A percentile compares a stretch with the other conserved stretches of the same genome.
These are phyloP conservation scores for Cossypha heuglini DNA, from an alignment of 2,797 vertebrate species.

Conservation along the genomic window DNA sequence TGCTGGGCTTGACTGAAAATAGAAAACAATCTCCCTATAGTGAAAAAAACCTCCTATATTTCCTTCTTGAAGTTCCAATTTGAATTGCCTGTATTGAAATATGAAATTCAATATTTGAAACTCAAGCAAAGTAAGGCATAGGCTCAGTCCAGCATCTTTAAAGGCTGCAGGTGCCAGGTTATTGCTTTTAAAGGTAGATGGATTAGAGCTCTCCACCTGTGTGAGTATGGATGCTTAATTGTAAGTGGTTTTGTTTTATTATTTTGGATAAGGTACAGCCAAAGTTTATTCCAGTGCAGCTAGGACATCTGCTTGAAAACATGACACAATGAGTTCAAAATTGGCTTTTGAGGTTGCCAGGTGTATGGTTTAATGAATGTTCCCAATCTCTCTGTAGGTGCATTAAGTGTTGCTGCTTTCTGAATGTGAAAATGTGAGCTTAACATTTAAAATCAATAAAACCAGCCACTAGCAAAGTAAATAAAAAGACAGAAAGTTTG, in stretches of 20 bases:
- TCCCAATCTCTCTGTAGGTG: not conserved
- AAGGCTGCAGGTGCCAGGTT: not conserved
- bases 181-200: not conserved
- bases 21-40: not conserved
- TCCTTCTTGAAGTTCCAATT: not conserved
- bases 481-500: slow-evolving; percentile 1
- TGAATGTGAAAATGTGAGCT: not conserved
- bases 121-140: not conserved
- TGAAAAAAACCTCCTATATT: not conserved
- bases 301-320: not conserved
- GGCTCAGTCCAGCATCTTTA: not conserved
- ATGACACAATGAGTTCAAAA: not conserved
- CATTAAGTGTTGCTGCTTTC: not conserved
- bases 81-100: not conserved
- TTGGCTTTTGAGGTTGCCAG: not conserved
- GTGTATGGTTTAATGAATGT: not conserved
- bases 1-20: not conserved
- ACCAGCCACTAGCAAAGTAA: not conserved
- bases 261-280: not conserved
- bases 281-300: not conserved
- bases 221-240: not conserved
- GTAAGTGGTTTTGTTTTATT: not conserved
- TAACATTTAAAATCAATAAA: slow-evolving; percentile 33
- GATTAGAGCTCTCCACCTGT: not conserved
- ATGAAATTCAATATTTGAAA: not conserved